These are phyloP conservation scores for Charadrius vociferus DNA, from an alignment of 2,113 vertebrate genomes.

Conservation along the genomic window DNA sequence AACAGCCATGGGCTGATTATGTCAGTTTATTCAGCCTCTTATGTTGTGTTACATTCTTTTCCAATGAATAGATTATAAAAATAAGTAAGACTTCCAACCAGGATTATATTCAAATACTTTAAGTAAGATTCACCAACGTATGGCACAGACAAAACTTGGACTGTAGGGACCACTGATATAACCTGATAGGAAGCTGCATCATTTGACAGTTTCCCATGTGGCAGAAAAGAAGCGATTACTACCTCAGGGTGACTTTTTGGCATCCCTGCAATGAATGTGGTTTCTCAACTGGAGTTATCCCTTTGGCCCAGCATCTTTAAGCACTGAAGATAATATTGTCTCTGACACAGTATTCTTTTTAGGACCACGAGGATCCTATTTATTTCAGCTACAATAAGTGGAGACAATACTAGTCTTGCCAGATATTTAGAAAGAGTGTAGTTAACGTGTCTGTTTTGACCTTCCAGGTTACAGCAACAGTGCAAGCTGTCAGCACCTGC, in stretches of 20 bases:
- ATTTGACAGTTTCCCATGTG: background rate
- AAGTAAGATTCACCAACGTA: background rate
- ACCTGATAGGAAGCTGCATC: background rate
- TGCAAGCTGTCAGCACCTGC: constrained; percentile 1
- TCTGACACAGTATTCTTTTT: background rate
- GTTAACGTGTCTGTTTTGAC: background rate
- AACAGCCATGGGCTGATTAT: background rate
- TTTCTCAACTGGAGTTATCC: background rate
- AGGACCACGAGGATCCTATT: background rate
- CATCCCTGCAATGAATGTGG: background rate
- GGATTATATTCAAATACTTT: background rate
- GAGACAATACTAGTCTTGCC: background rate
- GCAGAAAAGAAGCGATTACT: background rate
- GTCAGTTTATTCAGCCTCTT: background rate
- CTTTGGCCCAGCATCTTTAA: background rate
- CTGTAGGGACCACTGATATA: background rate
- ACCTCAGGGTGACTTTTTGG: background rate
- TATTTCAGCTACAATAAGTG: background rate
- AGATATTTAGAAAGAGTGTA: background rate
- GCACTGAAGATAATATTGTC: background rate
- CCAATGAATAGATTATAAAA: background rate
- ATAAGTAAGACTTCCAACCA: background rate
- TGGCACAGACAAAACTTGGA: background rate
- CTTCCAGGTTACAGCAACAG: constrained; percentile 9
- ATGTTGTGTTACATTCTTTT: background rate